Evolutionary conservation across 2,797 vertebrate genomes (phyloP), one percentile per base, ranked within the genome.

Genomic region (Alauda arvensis): DNA sequence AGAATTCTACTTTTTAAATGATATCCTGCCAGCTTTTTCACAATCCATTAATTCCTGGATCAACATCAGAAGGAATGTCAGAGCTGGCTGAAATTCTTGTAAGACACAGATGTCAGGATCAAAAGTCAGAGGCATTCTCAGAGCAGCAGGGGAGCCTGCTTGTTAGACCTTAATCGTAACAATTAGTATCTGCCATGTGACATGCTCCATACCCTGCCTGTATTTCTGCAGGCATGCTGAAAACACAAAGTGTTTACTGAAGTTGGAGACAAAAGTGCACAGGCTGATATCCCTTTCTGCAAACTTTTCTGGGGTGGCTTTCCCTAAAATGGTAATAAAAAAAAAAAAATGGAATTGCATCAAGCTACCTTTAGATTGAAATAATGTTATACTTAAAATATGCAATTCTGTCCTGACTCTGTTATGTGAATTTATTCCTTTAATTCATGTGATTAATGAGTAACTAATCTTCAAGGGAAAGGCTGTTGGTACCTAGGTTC

Each of bases 41-140:
- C 98, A 99, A 99, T 98, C 98, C 98, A 99, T 99, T 99, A 99
- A 98, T 98, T 99, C 98, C 98, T 99, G 98, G 98, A 99, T 98
- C 98, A 98, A 98, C 98, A 99, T 99, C 98, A 99, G 98, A 99
- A 98, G 97, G 97, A 97, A 98, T 98, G 98, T 97, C 98, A 98
- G 98, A 98, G 98, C 97, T 91, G 97, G 98, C 95, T 98, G 98
- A 98, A 98, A 99, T 98, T 99, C 98, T 98, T 98, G 98, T 98
- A 98, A 99, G 98, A 99, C 98, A 98, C 97, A 98, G 97, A 98
- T 98, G 97, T 98, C 98, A 98, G 97, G 98, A 98, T 98, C 97
- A 98, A 97, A 98, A 98, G 97, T 98, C 97, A 96, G 96, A 98
- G 96, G 95, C 97, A 97, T 98, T 98, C 97, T 98, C 93, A 20